Conservation (phyloP, 2,888 invertebrate genomes). For the Drosophila aldrichi region DNA sequence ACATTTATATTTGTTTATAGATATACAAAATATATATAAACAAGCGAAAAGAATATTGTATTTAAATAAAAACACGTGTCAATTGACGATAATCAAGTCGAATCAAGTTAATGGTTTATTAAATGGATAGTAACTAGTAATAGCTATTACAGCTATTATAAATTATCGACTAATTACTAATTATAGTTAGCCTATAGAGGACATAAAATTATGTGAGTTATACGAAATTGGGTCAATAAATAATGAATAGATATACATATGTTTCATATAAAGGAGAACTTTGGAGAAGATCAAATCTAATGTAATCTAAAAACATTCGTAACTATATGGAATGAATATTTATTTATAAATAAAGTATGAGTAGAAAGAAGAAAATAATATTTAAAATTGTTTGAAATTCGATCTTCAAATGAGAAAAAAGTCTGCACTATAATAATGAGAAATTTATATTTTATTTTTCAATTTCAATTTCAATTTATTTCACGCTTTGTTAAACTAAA, state of each 20-base stretch:
- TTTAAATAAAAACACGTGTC: background rate
- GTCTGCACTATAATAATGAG: no score
- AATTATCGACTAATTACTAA: constrained; percentile 3
- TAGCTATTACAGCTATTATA: background rate
- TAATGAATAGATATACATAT: background rate
- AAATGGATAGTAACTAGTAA: background rate
- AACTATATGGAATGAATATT: no score
- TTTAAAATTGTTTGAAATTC: no score
- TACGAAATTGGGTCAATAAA: background rate
- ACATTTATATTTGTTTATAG: background rate
- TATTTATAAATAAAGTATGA: no score
- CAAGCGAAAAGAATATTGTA: no score
- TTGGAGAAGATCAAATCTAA: background rate
- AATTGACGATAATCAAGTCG: background rate
- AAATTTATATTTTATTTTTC: no score
- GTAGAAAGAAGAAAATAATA: no score
- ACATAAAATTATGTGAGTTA: background rate
- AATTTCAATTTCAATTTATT: no score
- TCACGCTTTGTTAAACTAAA: no score
- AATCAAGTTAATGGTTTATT: background rate
- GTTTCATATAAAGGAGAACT: background rate
- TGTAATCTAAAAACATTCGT: no score
- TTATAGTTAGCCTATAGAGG: background rate
- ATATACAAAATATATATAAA: no score
- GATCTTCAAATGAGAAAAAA: no score